Base-by-base conservation (phyloP, 2,888 invertebrate species). In the Taphrorychus bicolor region DNA sequence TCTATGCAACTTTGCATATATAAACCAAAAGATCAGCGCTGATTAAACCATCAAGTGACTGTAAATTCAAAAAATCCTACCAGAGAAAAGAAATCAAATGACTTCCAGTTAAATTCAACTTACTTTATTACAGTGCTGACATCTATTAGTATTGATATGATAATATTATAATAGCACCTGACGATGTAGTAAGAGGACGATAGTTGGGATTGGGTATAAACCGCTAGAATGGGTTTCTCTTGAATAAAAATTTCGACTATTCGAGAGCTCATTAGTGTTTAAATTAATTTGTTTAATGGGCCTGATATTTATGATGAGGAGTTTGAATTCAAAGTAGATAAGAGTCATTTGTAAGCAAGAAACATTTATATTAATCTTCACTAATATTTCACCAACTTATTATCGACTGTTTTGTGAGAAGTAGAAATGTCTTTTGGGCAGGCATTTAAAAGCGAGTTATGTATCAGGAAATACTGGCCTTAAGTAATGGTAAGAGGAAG, bases 271-370 rank as follows among this genome's bases (percentile, higher is more conserved):
- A 45, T 45, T 45, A 45, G 45, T 16, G 45, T 45, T n/a, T 45
- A 45, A 45, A 45, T 45, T 45, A 45, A 45, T 45, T 45, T 45
- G 45, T 45, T 45, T 45, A 45, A 45, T 45, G 45, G 45, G 45
- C 45, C 45, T 45, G 45, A 45, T 45, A 45, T 45, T 45, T 45
- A 45, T 45, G 45, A 45, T 17, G 45, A 45, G 17, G 14, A 45
- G 9, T 45, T 16, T 45, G 45, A 17, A 45, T 45, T 45, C 45
- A 16, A 45, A 17, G 4, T 16, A 45, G 45, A 45, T 45, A 45
- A 45, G 2, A 45, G 45, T 45, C 45, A 45, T 45, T 45, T 45
- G 45, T 45, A 45, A 45, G 16, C 17, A 45, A 45, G 11, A 45
- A 14, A 45, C 45, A 45, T 45, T 45, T 45, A 45, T n/a, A 45